A percentile compares a stretch with the other conserved stretches of the same genome.
Evolutionary conservation across 2,888 invertebrate genomes (phyloP).

Genomic region (Dascillus cervinus): DNA sequence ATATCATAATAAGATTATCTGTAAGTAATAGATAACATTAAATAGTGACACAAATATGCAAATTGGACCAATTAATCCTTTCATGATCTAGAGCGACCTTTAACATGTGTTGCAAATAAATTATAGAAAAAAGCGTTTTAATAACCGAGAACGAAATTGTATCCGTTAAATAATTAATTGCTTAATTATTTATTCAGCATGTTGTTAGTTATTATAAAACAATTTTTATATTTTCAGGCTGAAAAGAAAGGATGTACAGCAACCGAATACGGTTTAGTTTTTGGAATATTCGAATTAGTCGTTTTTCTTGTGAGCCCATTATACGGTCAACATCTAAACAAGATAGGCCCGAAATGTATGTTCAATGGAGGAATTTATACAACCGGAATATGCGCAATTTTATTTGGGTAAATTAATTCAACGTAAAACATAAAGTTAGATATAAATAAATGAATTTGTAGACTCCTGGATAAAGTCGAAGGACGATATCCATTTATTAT

Average conservation of each 20-base stretch:
- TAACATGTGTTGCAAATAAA: conserved; percentile 1
- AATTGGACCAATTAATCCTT: conserved; percentile 4
- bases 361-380: conserved; percentile 79
- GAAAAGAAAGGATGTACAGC: conserved; percentile 73
- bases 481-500: conserved; percentile 67
- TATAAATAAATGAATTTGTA: conserved; percentile 32
- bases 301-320: conserved; percentile 77
- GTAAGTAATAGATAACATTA: no score
- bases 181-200: conserved; percentile 1
- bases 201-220: neutral
- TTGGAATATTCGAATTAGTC: conserved; percentile 77
- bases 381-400: conserved; percentile 73
- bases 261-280: conserved; percentile 79
- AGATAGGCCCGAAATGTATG: conserved; percentile 69
- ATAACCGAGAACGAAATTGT: no score
- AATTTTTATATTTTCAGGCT: conserved; percentile 51
- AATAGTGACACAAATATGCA: conserved; percentile 1
- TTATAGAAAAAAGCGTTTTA: no score
- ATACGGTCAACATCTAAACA: conserved; percentile 71
- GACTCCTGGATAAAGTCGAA: conserved; percentile 61
- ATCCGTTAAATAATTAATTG: neutral
- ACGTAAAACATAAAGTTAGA: conserved; percentile 1
- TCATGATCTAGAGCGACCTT: conserved; percentile 3
- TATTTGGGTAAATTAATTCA: conserved; percentile 59
- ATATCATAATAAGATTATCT: no score